Evolutionary conservation across 2,888 invertebrate species (phyloP).

Genomic region (Pheosia tremula): DNA sequence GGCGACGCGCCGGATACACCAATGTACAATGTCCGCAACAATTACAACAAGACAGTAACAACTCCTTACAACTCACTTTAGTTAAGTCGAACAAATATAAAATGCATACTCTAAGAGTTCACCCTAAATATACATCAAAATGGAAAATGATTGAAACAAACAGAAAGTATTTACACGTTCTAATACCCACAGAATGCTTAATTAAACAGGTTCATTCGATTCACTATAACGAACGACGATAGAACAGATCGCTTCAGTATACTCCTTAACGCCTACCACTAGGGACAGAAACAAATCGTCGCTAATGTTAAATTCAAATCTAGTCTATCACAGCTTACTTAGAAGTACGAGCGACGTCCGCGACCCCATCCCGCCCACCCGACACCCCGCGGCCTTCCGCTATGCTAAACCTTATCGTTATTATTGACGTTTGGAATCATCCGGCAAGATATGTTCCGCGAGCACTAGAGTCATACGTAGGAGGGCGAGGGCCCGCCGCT

Average conservation of each 20-base stretch:
- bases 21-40: slow-evolving; percentile 58
- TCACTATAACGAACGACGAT: slow-evolving; percentile 53
- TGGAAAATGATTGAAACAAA: slow-evolving; percentile 75
- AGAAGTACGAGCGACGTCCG: slow-evolving; percentile 57
- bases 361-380: slow-evolving; percentile 31
- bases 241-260: slow-evolving; percentile 54
- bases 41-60: slow-evolving; percentile 71
- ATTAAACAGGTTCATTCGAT: slow-evolving; percentile 54
- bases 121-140: slow-evolving; percentile 81
- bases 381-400: slow-evolving; percentile 23
- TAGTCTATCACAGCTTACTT: slow-evolving; percentile 82
- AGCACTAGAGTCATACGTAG: slow-evolving; percentile 29
- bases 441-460: slow-evolving; percentile 49
- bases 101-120: slow-evolving; percentile 75
- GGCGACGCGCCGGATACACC: slow-evolving; percentile 46
- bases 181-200: slow-evolving; percentile 73
- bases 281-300: slow-evolving; percentile 62
- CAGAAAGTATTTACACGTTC: slow-evolving; percentile 72
- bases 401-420: slow-evolving; percentile 25
- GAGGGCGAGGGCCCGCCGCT: slow-evolving; percentile 31
- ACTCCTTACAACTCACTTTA: slow-evolving; percentile 62
- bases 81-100: slow-evolving; percentile 73
- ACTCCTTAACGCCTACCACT: slow-evolving; percentile 70
- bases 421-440: slow-evolving; percentile 34
- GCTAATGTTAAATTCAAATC: slow-evolving; percentile 69